A percentile compares a stretch with the other conserved stretches of the same genome.
Conservation (phyloP, 1,140 invertebrate genomes). For the Mya arenaria region DNA sequence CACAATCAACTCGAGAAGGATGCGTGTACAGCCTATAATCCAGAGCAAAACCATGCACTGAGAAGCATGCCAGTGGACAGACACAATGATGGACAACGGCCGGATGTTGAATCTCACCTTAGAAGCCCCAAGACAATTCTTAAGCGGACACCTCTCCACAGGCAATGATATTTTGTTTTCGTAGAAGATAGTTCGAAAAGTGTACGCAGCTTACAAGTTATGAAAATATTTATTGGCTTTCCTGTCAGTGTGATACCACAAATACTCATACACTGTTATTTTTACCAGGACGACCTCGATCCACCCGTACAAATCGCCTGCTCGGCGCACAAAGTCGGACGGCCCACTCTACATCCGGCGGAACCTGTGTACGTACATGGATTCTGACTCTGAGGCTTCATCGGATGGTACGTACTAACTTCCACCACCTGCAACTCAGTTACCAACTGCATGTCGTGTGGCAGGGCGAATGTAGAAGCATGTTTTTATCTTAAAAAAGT, state of each 20-base stretch:
- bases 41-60: neutral
- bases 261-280: neutral
- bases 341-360: conserved; percentile 11
- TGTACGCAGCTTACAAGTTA: too few species aligned
- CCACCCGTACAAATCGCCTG: conserved; percentile 15
- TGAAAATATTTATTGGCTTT: too few species aligned
- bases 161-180: neutral
- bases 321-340: conserved; percentile 32
- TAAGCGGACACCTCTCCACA: neutral
- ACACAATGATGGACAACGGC: neutral
- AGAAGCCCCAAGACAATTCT: neutral
- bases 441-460: too few species aligned
- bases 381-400: neutral
- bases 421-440: too few species aligned
- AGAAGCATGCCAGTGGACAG: neutral
- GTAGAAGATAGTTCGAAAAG: too few species aligned
- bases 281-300: neutral
- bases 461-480: too few species aligned
- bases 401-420: neutral
- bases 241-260: too few species aligned
- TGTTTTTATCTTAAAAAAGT: too few species aligned
- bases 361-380: neutral
- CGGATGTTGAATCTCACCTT: neutral
- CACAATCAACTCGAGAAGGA: conserved; percentile 7
- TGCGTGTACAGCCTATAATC: neutral